phyloP scores from a whole-genome alignment of 2,113 vertebrate species.

The Haplotaxodon microlepis region DNA sequence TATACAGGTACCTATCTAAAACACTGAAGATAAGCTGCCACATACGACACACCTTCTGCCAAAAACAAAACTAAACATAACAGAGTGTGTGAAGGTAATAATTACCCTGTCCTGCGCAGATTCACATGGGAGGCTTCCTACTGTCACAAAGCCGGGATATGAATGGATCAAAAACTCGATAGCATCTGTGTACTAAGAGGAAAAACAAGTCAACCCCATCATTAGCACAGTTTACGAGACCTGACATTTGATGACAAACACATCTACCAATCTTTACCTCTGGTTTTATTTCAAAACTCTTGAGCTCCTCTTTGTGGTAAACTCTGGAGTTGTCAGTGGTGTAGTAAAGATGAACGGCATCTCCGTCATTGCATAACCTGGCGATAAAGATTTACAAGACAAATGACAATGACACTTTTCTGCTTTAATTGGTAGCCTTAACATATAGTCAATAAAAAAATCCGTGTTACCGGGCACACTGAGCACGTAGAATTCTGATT shows the following conservation, averaged over 20 bases:
- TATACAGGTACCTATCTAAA: neutral
- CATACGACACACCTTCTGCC: neutral
- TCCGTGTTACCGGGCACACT: slow-evolving; percentile 69
- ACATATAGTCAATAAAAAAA: neutral
- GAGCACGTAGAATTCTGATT: slow-evolving; percentile 80
- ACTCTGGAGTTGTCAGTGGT: slow-evolving; percentile 88
- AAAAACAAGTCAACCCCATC: neutral
- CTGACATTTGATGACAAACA: neutral
- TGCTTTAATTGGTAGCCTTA: neutral
- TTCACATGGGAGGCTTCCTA: slow-evolving; percentile 81
- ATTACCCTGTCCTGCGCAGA: slow-evolving; percentile 76
- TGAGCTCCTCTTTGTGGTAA: slow-evolving; percentile 89
- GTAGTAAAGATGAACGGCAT: slow-evolving; percentile 79
- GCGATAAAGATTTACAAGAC: neutral
- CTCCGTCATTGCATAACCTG: slow-evolving; percentile 85
- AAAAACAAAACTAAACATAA: neutral
- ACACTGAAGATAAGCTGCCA: neutral
- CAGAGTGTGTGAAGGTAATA: neutral
- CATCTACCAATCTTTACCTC: slow-evolving; percentile 61
- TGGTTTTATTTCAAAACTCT: slow-evolving; percentile 81
- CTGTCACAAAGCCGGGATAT: slow-evolving; percentile 81
- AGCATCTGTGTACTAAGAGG: slow-evolving; percentile 77
- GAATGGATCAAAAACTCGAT: slow-evolving; percentile 86
- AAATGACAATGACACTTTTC: neutral
- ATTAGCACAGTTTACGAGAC: neutral